Base-by-base conservation (phyloP, 1,140 invertebrate genomes). In the Pogonognathellus flavescens region DNA sequence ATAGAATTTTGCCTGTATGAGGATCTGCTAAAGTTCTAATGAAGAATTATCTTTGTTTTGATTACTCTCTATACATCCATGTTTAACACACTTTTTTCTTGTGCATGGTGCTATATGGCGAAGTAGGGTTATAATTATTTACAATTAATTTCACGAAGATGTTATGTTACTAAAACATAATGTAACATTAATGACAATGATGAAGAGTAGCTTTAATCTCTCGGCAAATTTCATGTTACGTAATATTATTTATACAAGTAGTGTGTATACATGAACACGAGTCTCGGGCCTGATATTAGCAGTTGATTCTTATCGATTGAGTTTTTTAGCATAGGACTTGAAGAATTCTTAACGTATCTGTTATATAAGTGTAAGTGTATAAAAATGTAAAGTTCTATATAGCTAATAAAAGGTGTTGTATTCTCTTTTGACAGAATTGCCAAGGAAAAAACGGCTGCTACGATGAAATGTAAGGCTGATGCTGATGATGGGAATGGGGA, bases 71-170 rank as follows among this genome's bases (percentile, higher is more conserved):
- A n/a, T n/a, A n/a, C 31, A 41, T 41, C 31, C 31, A 41, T 6
- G 31, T 41, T 41, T 41, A 41, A 41, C 31, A 41, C 6, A 41
- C 31, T 3, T 41, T 41, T 41, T 41, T 41, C 31, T 41, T 41
- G 6, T 41, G 31, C 31, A 6, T 41, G 6, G 31, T 41, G 6
- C 2, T 41, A 41, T 41, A 41, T 41, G 31, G 31, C 31, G 31
- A 41, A 41, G 2, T 41, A 6, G 31, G 31, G 6, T 41, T 41
- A 41, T 41, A 41, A 41, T 41, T 41, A 41, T 41, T 41, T 41
- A n/a, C n/a, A n/a, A n/a, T n/a, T 72, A 18, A 76, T 76, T 76
- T 76, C 41, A 76, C 49, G 70, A 62, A n/a, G 59, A 49, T 76
- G 70, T 76, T 1, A 41, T 41, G 31, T 41, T n/a, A 41, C 31